Conservation (phyloP, 2,888 invertebrate genomes). For the Temnothorax unifasciatus region DNA sequence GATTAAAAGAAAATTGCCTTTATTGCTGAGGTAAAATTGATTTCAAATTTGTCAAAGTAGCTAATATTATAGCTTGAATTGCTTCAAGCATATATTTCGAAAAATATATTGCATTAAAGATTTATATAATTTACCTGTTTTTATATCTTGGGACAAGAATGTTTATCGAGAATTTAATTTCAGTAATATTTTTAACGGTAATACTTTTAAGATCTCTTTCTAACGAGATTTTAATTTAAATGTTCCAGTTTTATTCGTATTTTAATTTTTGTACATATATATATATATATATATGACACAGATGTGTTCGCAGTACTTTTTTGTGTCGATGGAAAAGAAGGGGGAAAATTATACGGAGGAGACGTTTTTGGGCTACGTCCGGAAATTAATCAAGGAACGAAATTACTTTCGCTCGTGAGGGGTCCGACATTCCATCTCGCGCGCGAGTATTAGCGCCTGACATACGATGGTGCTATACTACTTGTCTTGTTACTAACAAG, state of each 20-base stretch:
- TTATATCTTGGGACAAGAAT: neutral
- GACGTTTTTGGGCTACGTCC: constrained; percentile 26
- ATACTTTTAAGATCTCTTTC: neutral
- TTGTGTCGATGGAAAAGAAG: neutral
- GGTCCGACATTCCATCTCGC: constrained; percentile 37
- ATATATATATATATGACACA: no score
- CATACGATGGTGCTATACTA: constrained; percentile 30
- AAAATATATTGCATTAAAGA: neutral
- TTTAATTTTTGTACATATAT: neutral
- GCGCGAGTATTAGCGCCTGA: constrained; percentile 37
- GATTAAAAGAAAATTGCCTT: neutral
- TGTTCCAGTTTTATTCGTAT: neutral
- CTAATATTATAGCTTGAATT: neutral
- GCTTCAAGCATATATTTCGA: neutral
- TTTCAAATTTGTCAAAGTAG: constrained; percentile 5
- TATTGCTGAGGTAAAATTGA: neutral
- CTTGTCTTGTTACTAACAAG: neutral
- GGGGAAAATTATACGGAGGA: neutral
- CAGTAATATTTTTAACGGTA: neutral
- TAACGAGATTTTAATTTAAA: neutral
- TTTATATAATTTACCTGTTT: neutral
- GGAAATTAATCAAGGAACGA: constrained; percentile 49
- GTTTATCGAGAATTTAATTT: neutral
- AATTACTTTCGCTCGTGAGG: constrained; percentile 37
- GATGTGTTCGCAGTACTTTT: neutral